Evolutionary conservation across 1,140 invertebrate genomes (phyloP), one percentile per base, ranked within the genome.

Genomic region (Cataglyphis hispanica): DNA sequence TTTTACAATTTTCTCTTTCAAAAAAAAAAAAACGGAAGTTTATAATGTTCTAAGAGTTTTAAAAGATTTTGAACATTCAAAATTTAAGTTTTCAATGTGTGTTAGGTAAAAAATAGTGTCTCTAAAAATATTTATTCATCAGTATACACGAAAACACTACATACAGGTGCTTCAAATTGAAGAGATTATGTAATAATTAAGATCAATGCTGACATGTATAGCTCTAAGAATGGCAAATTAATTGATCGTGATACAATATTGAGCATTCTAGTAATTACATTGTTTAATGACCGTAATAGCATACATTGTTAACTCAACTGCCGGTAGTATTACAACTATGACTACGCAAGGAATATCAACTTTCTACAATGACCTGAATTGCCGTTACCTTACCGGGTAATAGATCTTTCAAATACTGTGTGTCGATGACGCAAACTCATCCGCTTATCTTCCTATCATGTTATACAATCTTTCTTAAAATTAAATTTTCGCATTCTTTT

Each of bases 321-420:
- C 72, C 31, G 37, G 46, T 63, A 64, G 72, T 84, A 64, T 84
- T 66, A 77, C 60, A 77, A 75, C 70, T 84, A 50, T 50, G 77
- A 84, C n/a, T n/a, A n/a, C 64, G 50, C 46, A 84, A 77, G 43
- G 75, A 84, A 84, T 66, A 84, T 84, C 81, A 63, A 84, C 81
- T 84, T 84, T 84, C 81, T 84, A 84, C 61, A 75, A 34, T 84
- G 81, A 77, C 81, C 81, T 84, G 60, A 77, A 84, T 84, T 43
- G 40, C 69, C 56, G 80, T 84, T 77, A 56, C 72, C 81, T 53
- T 84, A 64, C 43, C 61, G 46, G 46, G 31, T 77, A 64, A 84
- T 77, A 84, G 72, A 84, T 84, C 81, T 74, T 84, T 84, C 72
- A 77, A 84, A 84, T 84, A 72, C 43, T 84, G n/a, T n/a, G n/a